Evolutionary conservation across 2,888 invertebrate genomes (phyloP).

Genomic region (Petrophora chlorosata): DNA sequence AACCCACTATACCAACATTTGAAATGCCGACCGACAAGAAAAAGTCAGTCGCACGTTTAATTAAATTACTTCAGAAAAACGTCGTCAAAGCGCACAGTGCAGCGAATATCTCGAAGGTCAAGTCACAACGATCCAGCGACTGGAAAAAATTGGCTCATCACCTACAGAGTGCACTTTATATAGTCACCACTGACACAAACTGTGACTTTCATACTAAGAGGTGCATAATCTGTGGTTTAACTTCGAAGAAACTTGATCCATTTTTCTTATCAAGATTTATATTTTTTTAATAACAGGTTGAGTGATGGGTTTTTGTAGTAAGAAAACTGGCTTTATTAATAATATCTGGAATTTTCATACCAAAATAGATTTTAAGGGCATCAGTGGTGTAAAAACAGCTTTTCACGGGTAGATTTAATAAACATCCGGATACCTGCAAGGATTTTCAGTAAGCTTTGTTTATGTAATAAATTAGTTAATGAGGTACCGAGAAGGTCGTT

Average conservation of each 20-base stretch:
- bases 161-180: constrained; percentile 36
- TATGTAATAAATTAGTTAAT: too few species aligned
- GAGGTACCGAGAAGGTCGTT: too few species aligned
- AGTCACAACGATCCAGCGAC: constrained; percentile 16
- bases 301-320: background rate
- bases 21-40: too few species aligned
- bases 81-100: constrained; percentile 12
- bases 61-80: background rate
- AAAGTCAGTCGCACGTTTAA: constrained; percentile 1
- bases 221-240: background rate
- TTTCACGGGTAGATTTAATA: too few species aligned
- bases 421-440: too few species aligned
- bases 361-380: too few species aligned
- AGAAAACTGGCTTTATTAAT: too few species aligned
- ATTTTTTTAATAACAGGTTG: constrained; percentile 1
- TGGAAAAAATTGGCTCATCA: constrained; percentile 49
- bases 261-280: constrained; percentile 5
- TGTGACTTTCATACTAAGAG: constrained; percentile 9
- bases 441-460: too few species aligned
- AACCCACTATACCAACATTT: too few species aligned
- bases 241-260: constrained; percentile 1
- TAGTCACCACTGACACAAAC: constrained; percentile 26
- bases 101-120: constrained; percentile 11
- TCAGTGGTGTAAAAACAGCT: too few species aligned
- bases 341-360: too few species aligned